These are phyloP conservation scores for Gadopsis marmoratus DNA, from an alignment of 2,797 vertebrate species.

Conservation along the genomic window DNA sequence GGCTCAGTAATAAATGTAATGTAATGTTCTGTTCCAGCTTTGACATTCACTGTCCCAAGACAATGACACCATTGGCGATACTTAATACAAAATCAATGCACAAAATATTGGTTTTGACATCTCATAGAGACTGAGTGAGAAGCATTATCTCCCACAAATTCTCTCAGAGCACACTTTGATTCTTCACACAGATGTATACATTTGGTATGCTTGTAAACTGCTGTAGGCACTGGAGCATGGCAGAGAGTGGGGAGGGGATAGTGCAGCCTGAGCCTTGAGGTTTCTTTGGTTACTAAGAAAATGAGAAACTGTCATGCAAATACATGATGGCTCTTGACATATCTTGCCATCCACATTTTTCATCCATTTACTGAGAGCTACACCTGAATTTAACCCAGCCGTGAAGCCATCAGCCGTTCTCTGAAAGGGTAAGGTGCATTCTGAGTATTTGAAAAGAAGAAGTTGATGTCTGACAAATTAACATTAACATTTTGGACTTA, in stretches of 20 bases:
- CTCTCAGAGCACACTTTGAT: neutral
- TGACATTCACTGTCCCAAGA: neutral
- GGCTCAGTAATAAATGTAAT: neutral
- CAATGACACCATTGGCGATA: neutral
- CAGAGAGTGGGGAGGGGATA: slow-evolving; percentile 22
- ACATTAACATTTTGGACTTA: neutral
- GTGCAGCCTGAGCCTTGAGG: neutral
- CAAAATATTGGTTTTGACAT: neutral
- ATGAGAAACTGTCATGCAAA: slow-evolving; percentile 54
- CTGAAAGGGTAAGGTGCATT: slow-evolving; percentile 36
- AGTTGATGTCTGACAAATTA: neutral
- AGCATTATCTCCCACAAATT: neutral
- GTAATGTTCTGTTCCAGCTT: neutral
- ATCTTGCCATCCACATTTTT: neutral
- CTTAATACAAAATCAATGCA: neutral
- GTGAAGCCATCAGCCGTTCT: neutral
- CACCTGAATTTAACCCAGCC: neutral
- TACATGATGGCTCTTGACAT: slow-evolving; percentile 5
- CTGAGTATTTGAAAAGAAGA: neutral
- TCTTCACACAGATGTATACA: slow-evolving; percentile 11
- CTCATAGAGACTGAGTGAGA: neutral
- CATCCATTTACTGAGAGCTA: neutral
- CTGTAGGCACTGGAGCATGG: slow-evolving; percentile 42
- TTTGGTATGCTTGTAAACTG: neutral
- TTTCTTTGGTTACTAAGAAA: slow-evolving; percentile 49